These are phyloP conservation scores for Geotria australis DNA, from an alignment of 2,797 vertebrate genomes.

Conservation along the genomic window DNA sequence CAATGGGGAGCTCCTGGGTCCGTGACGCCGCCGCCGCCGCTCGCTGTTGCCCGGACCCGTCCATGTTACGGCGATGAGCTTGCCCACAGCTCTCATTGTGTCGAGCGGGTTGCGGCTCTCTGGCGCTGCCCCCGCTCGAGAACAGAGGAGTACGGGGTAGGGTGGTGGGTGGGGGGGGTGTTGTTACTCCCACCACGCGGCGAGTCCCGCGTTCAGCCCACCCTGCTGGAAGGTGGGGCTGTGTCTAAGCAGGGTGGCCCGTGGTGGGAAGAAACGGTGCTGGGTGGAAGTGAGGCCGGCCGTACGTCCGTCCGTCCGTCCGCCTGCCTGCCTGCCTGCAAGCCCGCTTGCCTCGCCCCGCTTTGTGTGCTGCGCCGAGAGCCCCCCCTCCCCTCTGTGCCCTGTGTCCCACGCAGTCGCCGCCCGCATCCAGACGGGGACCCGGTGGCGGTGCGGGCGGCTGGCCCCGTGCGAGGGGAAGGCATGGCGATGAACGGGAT, in stretches of 20 bases:
- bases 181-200: background rate
- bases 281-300: background rate
- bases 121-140: background rate
- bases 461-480: constrained; percentile 1
- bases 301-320: no score
- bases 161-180: background rate
- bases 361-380: no score
- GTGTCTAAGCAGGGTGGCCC: background rate
- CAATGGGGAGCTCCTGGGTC: background rate
- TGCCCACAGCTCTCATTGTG: background rate
- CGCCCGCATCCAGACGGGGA: background rate
- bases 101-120: background rate
- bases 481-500: background rate
- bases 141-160: background rate
- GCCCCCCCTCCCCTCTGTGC: constrained; percentile 2
- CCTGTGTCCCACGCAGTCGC: constrained; percentile 7
- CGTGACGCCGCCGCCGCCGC: background rate
- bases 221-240: no score
- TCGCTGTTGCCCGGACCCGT: background rate
- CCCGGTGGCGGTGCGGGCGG: constrained; percentile 2
- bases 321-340: background rate
- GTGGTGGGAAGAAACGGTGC: background rate
- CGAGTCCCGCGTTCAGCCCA: no score
- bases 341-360: background rate
- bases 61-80: no score